Conservation (phyloP, 2,888 invertebrate genomes). For the Cheilosia scutellata region DNA sequence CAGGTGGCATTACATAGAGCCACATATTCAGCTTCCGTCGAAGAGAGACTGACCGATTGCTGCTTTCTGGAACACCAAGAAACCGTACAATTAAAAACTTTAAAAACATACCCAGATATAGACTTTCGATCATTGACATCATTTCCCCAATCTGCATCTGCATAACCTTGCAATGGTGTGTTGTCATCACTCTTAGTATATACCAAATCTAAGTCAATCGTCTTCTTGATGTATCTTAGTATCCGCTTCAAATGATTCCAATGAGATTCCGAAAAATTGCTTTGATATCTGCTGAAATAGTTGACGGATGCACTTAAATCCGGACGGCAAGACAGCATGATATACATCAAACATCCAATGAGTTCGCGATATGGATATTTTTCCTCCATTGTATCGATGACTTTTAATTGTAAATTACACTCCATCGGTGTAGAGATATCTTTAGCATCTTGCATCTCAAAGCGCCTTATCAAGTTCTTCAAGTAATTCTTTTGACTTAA, state of each 20-base stretch:
- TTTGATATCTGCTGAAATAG: background rate
- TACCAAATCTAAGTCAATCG: background rate
- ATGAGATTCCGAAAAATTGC: background rate
- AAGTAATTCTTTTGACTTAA: background rate
- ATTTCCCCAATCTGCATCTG: constrained; percentile 1
- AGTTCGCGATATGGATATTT: background rate
- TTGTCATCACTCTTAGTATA: background rate
- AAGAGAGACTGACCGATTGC: background rate
- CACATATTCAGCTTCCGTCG: background rate
- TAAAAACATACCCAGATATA: background rate
- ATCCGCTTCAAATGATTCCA: background rate
- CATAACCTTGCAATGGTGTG: background rate
- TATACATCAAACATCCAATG: background rate
- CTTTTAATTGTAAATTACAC: background rate
- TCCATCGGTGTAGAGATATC: background rate
- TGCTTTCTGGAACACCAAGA: background rate
- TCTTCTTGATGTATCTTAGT: background rate
- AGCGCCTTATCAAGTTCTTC: background rate
- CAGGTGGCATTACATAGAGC: background rate
- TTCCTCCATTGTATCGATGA: background rate
- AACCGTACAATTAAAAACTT: background rate
- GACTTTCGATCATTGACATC: background rate
- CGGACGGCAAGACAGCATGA: background rate
- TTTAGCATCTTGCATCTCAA: background rate
- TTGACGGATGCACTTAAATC: background rate